Percentiles rank a stretch among this genome's conserved stretches.
Conservation (phyloP, 2,113 vertebrate species). For the Trichomycterus rosablanca region DNA sequence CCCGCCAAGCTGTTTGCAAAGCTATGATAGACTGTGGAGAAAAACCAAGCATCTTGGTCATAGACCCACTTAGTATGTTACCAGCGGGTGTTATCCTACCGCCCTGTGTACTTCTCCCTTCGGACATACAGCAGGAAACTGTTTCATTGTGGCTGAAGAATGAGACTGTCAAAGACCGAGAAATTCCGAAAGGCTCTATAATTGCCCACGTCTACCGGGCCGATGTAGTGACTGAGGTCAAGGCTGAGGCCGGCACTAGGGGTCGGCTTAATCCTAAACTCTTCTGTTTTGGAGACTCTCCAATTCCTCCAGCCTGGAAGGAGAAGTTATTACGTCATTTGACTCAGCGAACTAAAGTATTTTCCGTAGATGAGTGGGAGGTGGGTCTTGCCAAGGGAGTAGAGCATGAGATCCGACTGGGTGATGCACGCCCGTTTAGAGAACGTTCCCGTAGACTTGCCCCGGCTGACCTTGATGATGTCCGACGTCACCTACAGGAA, state of each 20-base stretch:
- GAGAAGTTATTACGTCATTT: background rate
- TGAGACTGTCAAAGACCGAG: background rate
- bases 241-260: background rate
- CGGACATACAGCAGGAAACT: background rate
- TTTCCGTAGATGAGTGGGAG: slow-evolving; percentile 15
- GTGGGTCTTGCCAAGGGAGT: slow-evolving; percentile 6
- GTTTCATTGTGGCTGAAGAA: background rate
- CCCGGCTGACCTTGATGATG: background rate
- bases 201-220: background rate
- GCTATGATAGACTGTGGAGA: background rate
- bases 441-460: background rate
- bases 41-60: background rate
- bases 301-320: background rate
- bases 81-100: background rate
- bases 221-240: background rate
- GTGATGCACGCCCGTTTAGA: background rate
- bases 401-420: background rate
- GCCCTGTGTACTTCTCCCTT: background rate
- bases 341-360: background rate
- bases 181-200: background rate
- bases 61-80: background rate
- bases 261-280: background rate
- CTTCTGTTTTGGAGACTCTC: slow-evolving; percentile 1
- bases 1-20: background rate
- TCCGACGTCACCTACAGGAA: background rate